phyloP scores from a whole-genome alignment of 2,888 invertebrate genomes.

The Agrochola litura region DNA sequence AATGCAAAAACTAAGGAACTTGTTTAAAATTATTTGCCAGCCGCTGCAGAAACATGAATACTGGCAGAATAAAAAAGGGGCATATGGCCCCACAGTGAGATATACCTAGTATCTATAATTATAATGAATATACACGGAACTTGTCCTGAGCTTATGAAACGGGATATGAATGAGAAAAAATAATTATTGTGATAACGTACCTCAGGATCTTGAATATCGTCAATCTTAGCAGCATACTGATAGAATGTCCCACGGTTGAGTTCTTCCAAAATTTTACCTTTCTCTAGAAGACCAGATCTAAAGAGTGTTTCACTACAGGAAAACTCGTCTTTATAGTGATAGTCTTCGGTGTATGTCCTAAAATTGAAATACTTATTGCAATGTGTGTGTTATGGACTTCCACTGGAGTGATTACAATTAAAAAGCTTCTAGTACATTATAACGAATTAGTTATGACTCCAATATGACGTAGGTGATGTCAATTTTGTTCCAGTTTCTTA shows the following conservation, averaged over 20 bases:
- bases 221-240: slow-evolving; percentile 79
- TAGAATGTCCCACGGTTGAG: slow-evolving; percentile 82
- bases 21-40: too few species aligned
- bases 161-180: background rate
- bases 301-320: slow-evolving; percentile 79
- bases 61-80: too few species aligned
- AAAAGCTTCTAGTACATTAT: background rate
- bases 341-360: slow-evolving; percentile 78
- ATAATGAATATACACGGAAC: background rate
- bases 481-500: background rate
- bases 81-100: too few species aligned
- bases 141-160: background rate
- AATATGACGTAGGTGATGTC: background rate
- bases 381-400: background rate
- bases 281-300: slow-evolving; percentile 77
- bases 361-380: slow-evolving; percentile 40
- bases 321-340: slow-evolving; percentile 77
- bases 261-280: slow-evolving; percentile 78
- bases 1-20: too few species aligned
- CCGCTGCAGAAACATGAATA: too few species aligned
- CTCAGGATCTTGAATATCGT: slow-evolving; percentile 82
- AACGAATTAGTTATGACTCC: too few species aligned
- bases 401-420: background rate
- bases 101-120: too few species aligned
- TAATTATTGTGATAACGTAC: slow-evolving; percentile 63